phyloP scores from a whole-genome alignment of 2,888 invertebrate species.

The Tanytarsus gracilentus region DNA sequence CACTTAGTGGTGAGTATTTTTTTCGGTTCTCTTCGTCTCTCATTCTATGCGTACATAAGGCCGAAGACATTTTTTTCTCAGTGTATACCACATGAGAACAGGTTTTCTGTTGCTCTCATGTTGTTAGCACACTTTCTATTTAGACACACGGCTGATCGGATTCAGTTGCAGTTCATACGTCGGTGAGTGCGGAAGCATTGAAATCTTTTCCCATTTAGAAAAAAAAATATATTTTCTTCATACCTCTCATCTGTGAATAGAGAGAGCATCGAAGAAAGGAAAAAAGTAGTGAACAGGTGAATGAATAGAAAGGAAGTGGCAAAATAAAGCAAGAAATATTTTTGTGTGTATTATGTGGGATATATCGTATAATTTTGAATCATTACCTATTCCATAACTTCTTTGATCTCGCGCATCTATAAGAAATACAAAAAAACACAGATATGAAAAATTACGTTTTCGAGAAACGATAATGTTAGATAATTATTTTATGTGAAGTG shows the following conservation, averaged over 20 bases:
- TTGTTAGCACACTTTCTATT: background rate
- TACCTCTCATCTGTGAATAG: background rate
- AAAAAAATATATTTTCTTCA: background rate
- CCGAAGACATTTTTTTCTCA: background rate
- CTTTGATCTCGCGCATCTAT: conserved; percentile 6
- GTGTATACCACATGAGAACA: background rate
- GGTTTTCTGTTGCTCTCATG: background rate
- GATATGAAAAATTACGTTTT: too few species aligned
- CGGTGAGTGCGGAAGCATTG: conserved; percentile 20
- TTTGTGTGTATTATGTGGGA: conserved; percentile 14
- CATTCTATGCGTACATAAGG: background rate
- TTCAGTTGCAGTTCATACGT: conserved; percentile 23
- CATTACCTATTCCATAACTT: background rate
- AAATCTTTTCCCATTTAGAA: conserved; percentile 13
- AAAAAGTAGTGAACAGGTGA: conserved; percentile 20
- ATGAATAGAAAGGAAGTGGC: conserved; percentile 21
- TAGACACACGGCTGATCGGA: background rate
- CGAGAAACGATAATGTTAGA: too few species aligned
- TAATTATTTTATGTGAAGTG: too few species aligned
- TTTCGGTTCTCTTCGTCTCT: background rate
- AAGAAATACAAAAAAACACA: too few species aligned
- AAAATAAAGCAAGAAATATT: conserved; percentile 21
- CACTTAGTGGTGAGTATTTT: background rate
- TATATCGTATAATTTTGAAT: conserved; percentile 9
- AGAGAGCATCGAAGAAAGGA: background rate